phyloP scores from a whole-genome alignment of 2,797 vertebrate species.

The Lerista edwardsae region DNA sequence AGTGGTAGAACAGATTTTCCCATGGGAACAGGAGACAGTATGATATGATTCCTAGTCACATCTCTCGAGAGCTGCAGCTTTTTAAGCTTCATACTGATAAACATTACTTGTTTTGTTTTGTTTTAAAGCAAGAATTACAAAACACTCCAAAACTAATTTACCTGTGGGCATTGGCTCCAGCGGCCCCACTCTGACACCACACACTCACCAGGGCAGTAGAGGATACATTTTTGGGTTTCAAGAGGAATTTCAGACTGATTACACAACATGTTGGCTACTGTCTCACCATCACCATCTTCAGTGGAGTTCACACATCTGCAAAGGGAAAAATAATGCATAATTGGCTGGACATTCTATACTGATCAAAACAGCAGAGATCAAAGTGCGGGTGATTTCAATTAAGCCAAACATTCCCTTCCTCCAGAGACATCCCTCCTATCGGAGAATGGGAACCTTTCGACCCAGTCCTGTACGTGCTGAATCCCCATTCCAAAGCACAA shows the following conservation, averaged over 20 bases:
- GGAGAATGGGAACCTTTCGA: too few species aligned
- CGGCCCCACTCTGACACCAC: conserved; percentile 89
- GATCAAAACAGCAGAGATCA: background rate
- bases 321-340: conserved; percentile 34
- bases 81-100: background rate
- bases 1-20: background rate
- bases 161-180: conserved; percentile 90
- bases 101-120: background rate
- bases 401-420: background rate
- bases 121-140: background rate
- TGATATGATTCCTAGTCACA: background rate
- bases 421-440: too few species aligned
- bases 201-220: conserved; percentile 90
- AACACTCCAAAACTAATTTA: conserved; percentile 67
- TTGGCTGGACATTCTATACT: background rate
- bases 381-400: background rate
- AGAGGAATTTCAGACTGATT: conserved; percentile 82
- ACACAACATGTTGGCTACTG: conserved; percentile 82
- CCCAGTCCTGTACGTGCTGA: too few species aligned
- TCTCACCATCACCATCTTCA: conserved; percentile 65
- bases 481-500: background rate
- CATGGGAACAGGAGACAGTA: background rate
- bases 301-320: conserved; percentile 86
- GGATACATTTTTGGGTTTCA: conserved; percentile 82
- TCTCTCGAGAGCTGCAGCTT: background rate